A percentile compares a stretch with the other conserved stretches of the same genome.
Evolutionary conservation across 2,113 vertebrate species (phyloP).

Genomic region (Microcebus murinus): DNA sequence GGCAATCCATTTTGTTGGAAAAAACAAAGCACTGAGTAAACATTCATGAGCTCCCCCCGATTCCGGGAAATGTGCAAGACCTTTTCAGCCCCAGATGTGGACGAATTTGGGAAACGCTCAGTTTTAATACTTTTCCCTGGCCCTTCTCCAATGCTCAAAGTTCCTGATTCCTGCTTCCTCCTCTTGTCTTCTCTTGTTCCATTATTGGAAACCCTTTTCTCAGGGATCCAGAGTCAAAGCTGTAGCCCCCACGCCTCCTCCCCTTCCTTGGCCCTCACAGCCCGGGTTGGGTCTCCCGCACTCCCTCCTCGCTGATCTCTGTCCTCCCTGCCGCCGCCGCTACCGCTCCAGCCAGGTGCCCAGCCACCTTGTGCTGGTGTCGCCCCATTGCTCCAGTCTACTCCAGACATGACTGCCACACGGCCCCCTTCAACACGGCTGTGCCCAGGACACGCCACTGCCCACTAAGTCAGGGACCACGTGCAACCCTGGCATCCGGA

Average conservation of each 20-base stretch:
- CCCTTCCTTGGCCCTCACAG: not conserved
- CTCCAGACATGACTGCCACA: not conserved
- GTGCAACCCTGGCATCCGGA: not conserved
- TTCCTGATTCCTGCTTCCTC: not conserved
- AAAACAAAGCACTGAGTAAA: not conserved
- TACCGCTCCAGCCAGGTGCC: not conserved
- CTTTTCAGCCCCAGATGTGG: not conserved
- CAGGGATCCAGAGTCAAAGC: not conserved
- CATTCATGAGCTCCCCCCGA: not conserved
- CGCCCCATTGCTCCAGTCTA: not conserved
- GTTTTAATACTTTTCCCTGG: not conserved
- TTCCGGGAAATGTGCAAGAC: not conserved
- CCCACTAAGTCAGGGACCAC: not conserved
- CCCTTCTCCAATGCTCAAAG: not conserved
- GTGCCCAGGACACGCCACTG: not conserved
- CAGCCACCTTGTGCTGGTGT: not conserved
- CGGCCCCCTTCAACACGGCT: not conserved
- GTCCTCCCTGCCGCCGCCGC: accelerated
- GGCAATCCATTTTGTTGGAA: not conserved
- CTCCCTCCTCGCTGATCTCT: not conserved
- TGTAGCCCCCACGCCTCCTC: not conserved
- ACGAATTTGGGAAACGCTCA: not conserved
- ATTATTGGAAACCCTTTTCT: not conserved
- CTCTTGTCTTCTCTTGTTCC: not conserved
- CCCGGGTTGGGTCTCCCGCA: not conserved